Evolutionary conservation across 2,888 invertebrate species (phyloP).

Genomic region (Arge pagana): DNA sequence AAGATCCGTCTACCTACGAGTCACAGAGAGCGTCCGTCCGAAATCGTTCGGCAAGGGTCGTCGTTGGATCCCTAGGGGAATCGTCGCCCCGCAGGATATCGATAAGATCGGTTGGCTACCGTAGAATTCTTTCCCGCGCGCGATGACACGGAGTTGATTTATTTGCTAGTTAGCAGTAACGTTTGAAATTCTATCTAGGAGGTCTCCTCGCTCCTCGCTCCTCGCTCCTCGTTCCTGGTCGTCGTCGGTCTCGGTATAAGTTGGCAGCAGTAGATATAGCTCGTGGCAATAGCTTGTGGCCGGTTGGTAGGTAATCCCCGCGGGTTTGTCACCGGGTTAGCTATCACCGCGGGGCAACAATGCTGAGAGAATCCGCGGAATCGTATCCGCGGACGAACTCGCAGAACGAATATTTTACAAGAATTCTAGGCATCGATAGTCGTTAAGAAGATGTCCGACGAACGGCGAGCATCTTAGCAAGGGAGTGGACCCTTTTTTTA

Average conservation of each 20-base stretch:
- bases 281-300: no score
- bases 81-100: not conserved
- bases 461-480: slow-evolving; percentile 24
- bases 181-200: slow-evolving; percentile 48
- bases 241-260: no score
- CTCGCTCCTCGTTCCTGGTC: slow-evolving; percentile 47
- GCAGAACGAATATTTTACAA: slow-evolving; percentile 30
- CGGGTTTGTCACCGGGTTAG: no score
- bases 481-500: slow-evolving; percentile 31
- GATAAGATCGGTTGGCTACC: slow-evolving; percentile 20
- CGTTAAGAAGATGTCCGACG: slow-evolving; percentile 52
- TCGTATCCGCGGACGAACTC: no score
- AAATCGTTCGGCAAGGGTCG: no score
- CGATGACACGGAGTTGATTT: slow-evolving; percentile 35
- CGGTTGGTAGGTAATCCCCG: no score
- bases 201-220: slow-evolving; percentile 46
- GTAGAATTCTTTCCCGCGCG: slow-evolving; percentile 21
- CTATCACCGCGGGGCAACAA: no score
- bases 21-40: not conserved
- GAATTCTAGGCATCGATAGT: slow-evolving; percentile 47
- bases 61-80: slow-evolving; percentile 7
- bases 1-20: not conserved
- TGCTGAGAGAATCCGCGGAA: slow-evolving; percentile 27
- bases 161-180: slow-evolving; percentile 29
- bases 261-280: no score